Conservation (phyloP, 2,797 vertebrate species). For the Urophycis tenuis region DNA sequence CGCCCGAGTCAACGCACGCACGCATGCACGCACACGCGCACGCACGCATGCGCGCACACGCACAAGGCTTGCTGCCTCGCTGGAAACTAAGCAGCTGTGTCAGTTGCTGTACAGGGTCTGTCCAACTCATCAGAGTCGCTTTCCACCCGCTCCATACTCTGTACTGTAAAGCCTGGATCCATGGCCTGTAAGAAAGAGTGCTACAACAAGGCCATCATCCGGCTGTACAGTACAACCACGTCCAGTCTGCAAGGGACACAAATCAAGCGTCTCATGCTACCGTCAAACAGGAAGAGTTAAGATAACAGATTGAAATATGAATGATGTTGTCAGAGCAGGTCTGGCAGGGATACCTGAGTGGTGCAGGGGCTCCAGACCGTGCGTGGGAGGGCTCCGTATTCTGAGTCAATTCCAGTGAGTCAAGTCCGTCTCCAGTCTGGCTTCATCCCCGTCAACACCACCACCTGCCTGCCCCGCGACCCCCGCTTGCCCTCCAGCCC, state of each 20-base stretch:
- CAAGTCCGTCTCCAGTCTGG: background rate
- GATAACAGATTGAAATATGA: background rate
- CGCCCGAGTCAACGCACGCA: constrained; percentile 10
- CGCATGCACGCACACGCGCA: constrained; percentile 8
- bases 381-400: background rate
- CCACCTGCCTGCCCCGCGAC: background rate
- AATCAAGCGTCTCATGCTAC: background rate
- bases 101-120: background rate
- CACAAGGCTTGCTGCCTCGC: background rate
- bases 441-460: background rate
- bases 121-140: background rate
- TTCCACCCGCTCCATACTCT: background rate
- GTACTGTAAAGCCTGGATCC: too few species aligned
- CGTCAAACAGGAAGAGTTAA: background rate
- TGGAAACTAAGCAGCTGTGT: background rate
- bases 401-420: background rate
- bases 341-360: background rate
- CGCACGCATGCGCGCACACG: background rate
- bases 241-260: background rate
- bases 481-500: too few species aligned
- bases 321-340: background rate
- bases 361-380: background rate
- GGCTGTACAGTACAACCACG: background rate
- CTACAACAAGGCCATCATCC: background rate
- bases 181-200: background rate